Base-by-base conservation (phyloP, 2,888 invertebrate species). In the Xestia rhomboidea region DNA sequence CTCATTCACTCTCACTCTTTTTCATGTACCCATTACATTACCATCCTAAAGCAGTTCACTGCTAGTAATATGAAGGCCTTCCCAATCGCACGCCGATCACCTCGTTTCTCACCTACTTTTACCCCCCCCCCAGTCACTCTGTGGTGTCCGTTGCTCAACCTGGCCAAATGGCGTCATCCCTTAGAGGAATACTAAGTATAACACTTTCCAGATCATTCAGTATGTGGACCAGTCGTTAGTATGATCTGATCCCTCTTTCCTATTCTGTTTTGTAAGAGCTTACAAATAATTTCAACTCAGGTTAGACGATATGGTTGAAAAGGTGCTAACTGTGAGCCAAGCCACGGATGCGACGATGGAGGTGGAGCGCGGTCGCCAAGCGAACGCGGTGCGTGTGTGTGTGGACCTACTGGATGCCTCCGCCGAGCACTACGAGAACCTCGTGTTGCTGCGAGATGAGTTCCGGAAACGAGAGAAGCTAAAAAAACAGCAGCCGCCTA, bases 261-360 rank as follows among this genome's bases (percentile, higher is more conserved):
- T n/a, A n/a, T n/a, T 38, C 63, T 60, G 30, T 30, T 30, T 8
- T 30, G 30, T 30, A 30, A 60, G 8, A 30, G 34, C 18, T 74
- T 76, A 46, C 21, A 54, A 46, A 30, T 63, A 51, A 41, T 64
- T 68, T 68, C 7, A n/a, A n/a, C 11, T 11, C 21, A 83, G 82
- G 67, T 87, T 96, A 71, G 96, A 96, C 62, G 95, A 96, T 60
- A 93, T 96, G 93, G 94, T 96, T 10, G 94, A 94, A 60, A 92
- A 91, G 63, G 95, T 96, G 44, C 78, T 96, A 7, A 90, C 90
- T 2, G 93, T 93, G 18, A 93, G 92, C 46, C 93, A 94, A 77
- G 93, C 89, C 2, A 94, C 96, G 0, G 95, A 95, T 38, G 89
- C 89, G 1, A 91, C 92, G 0, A 89, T 95, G 92, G 92, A 91